A percentile compares a stretch with the other conserved stretches of the same genome.
phyloP scores from a whole-genome alignment of 2,888 invertebrate genomes.

The Stegana nigrithorax region DNA sequence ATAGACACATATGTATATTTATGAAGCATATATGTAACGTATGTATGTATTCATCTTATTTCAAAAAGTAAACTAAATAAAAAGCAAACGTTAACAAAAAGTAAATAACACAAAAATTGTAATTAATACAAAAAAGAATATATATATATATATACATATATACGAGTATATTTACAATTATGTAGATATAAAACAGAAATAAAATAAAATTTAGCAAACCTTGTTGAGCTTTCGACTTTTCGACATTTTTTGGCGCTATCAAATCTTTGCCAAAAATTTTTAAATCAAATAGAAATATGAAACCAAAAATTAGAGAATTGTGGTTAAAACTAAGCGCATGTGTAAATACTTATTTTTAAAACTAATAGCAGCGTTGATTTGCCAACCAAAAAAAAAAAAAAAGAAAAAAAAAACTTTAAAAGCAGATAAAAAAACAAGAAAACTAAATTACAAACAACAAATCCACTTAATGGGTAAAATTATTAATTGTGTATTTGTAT shows the following conservation, averaged over 20 bases:
- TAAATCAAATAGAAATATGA: too few species aligned
- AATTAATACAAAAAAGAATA: constrained; percentile 27
- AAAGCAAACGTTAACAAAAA: not conserved
- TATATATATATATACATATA: too few species aligned
- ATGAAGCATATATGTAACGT: too few species aligned
- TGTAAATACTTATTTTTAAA: too few species aligned
- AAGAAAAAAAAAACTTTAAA: constrained; percentile 7
- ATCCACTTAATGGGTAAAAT: not conserved
- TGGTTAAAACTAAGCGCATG: too few species aligned
- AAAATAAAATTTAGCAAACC: constrained; percentile 30
- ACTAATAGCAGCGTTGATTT: too few species aligned
- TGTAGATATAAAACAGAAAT: constrained; percentile 40
- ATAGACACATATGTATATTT: constrained; percentile 10
- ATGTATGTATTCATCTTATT: constrained; percentile 14
- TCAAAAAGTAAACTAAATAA: constrained; percentile 12
- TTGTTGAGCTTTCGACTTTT: not conserved
- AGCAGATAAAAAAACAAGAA: constrained; percentile 32
- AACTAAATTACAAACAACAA: constrained; percentile 24
- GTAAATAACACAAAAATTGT: constrained; percentile 30
- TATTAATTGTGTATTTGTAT: too few species aligned
- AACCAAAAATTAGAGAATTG: too few species aligned
- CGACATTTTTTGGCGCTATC: not conserved
- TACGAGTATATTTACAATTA: too few species aligned
- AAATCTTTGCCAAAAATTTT: not conserved
- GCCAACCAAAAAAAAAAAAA: constrained; percentile 15